Conservation (phyloP, 2,113 vertebrate species). For the Callionymus lyra region DNA sequence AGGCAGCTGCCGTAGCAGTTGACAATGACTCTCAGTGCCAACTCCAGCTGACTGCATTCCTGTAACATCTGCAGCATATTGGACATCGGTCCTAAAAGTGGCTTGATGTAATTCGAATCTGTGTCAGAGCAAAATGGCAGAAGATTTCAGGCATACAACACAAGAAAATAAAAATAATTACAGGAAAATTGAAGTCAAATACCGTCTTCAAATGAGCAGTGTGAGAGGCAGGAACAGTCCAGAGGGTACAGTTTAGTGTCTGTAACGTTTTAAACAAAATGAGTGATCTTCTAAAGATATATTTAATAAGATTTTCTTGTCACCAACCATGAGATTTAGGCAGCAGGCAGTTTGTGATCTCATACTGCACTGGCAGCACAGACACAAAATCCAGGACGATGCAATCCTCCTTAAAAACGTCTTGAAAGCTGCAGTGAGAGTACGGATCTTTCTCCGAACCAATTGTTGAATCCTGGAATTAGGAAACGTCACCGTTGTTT, state of each 20-base stretch:
- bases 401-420: constrained; percentile 87
- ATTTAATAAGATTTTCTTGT: neutral
- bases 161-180: neutral
- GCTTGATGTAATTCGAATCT: constrained; percentile 68
- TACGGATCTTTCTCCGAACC: constrained; percentile 75
- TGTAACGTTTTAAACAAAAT: constrained; percentile 39
- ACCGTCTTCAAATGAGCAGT: constrained; percentile 76
- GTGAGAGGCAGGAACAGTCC: constrained; percentile 77
- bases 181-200: constrained; percentile 8
- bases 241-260: constrained; percentile 73
- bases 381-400: constrained; percentile 81
- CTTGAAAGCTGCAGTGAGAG: constrained; percentile 77
- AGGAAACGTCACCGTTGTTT: neutral
- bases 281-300: neutral
- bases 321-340: constrained; percentile 68
- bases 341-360: constrained; percentile 75
- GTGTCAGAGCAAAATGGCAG: neutral
- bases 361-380: constrained; percentile 82
- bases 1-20: constrained; percentile 74
- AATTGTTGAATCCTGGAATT: constrained; percentile 49
- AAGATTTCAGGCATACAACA: neutral
- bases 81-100: constrained; percentile 62
- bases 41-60: constrained; percentile 84
- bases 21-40: constrained; percentile 73
- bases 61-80: constrained; percentile 78